phyloP scores from a whole-genome alignment of 2,113 vertebrate genomes.

The Lamprotornis superbus region DNA sequence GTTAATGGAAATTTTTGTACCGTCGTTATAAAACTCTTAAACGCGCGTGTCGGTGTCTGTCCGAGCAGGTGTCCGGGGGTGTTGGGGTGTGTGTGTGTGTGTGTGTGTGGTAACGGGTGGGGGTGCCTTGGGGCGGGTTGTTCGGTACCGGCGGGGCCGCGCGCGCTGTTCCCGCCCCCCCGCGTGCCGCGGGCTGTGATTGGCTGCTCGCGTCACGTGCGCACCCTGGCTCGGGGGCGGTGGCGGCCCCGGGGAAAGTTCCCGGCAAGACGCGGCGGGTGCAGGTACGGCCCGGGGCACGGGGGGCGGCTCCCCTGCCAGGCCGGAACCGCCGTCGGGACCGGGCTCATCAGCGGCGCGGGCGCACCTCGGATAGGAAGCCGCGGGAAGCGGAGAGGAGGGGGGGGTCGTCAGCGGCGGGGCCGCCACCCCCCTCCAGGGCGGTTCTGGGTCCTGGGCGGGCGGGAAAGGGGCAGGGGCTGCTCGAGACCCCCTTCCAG shows the following conservation, averaged over 20 bases:
- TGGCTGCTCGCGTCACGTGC: neutral
- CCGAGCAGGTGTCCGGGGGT: neutral
- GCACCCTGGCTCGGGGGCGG: neutral
- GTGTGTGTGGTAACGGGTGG: neutral
- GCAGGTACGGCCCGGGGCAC: neutral
- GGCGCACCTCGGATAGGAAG: neutral
- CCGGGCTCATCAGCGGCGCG: neutral
- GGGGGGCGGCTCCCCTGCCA: neutral
- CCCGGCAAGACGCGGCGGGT: neutral
- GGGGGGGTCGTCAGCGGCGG: too few relatives aligned
- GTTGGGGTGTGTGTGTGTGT: too few relatives aligned
- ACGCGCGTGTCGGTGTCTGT: neutral
- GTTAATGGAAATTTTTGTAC: constrained; percentile 37
- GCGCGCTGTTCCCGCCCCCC: neutral
- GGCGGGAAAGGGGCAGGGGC: too few relatives aligned
- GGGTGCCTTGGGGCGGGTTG: rapidly evolving
- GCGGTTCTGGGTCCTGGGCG: neutral
- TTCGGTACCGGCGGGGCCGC: neutral
- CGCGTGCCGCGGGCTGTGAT: neutral
- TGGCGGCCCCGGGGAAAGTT: neutral
- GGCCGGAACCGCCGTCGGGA: neutral
- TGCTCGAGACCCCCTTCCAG: neutral
- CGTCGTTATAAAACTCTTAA: constrained; percentile 34
- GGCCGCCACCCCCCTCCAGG: too few relatives aligned
- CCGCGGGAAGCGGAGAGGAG: neutral